Evolutionary conservation across 2,113 vertebrate genomes (phyloP).

Genomic region (Xyrauchen texanus): DNA sequence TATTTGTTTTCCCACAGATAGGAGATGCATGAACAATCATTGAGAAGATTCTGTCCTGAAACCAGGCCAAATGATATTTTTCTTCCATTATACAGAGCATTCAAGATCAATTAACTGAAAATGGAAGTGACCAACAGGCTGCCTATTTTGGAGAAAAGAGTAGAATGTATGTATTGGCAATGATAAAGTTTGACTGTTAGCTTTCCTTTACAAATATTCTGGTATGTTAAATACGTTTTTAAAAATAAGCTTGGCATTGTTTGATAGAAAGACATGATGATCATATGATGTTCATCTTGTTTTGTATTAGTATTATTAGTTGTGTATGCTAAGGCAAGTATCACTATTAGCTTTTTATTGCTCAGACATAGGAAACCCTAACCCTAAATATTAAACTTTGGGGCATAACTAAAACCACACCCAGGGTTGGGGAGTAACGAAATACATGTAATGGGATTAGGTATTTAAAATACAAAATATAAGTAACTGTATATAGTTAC

Average conservation of each 20-base stretch:
- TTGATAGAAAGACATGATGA: background rate
- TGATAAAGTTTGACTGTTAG: background rate
- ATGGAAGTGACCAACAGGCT: constrained; percentile 87
- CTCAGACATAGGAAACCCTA: no score
- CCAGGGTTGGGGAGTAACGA: no score
- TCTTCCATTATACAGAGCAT: constrained; percentile 74
- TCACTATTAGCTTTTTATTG: no score
- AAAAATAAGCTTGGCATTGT: background rate
- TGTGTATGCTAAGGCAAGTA: no score
- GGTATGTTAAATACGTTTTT: no score
- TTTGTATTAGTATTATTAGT: no score
- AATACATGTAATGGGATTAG: no score
- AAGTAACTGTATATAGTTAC: no score
- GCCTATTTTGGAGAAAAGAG: constrained; percentile 90
- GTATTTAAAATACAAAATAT: no score
- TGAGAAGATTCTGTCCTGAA: background rate
- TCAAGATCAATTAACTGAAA: constrained; percentile 93
- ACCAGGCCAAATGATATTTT: background rate
- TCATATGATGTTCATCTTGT: no score
- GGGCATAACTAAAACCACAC: no score
- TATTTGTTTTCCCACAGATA: constrained; percentile 42
- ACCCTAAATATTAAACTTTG: no score
- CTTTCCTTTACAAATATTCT: background rate
- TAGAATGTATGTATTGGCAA: constrained; percentile 80
- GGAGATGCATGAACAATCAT: background rate